Evolutionary conservation across 2,797 vertebrate genomes (phyloP).

Genomic region (Molothrus aeneus): DNA sequence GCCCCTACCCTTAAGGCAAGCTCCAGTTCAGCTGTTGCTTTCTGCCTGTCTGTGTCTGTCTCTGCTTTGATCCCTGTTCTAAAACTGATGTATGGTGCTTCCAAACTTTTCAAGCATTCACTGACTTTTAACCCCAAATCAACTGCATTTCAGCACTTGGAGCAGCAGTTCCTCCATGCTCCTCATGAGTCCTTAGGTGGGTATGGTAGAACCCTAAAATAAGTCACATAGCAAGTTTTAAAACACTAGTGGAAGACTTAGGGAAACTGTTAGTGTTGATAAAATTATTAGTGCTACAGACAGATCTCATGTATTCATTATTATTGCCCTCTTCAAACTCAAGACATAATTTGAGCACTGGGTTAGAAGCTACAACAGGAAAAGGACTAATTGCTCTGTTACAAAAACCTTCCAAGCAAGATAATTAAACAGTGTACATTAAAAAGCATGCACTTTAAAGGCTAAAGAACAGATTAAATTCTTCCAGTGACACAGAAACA

Average conservation of each 20-base stretch:
- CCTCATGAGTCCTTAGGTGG: background rate
- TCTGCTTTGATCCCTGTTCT: background rate
- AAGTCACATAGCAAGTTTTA: background rate
- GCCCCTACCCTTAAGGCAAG: background rate
- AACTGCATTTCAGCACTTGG: background rate
- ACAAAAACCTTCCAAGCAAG: background rate
- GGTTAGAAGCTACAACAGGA: background rate
- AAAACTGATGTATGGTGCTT: background rate
- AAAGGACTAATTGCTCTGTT: background rate
- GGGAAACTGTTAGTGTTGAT: background rate
- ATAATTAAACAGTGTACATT: background rate
- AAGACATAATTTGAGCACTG: background rate
- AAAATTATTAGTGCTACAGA: background rate
- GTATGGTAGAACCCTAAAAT: background rate
- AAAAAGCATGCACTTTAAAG: background rate
- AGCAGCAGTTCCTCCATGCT: background rate
- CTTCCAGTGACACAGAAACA: background rate
- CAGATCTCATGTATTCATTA: background rate
- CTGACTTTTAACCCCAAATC: background rate
- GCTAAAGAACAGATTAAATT: background rate
- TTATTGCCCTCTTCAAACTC: background rate
- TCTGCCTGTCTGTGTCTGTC: background rate
- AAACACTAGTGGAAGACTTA: background rate
- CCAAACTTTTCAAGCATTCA: background rate
- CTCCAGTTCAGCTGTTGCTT: background rate